Base-by-base conservation (phyloP, 1,140 invertebrate species). In the Leptinotarsa defecta region DNA sequence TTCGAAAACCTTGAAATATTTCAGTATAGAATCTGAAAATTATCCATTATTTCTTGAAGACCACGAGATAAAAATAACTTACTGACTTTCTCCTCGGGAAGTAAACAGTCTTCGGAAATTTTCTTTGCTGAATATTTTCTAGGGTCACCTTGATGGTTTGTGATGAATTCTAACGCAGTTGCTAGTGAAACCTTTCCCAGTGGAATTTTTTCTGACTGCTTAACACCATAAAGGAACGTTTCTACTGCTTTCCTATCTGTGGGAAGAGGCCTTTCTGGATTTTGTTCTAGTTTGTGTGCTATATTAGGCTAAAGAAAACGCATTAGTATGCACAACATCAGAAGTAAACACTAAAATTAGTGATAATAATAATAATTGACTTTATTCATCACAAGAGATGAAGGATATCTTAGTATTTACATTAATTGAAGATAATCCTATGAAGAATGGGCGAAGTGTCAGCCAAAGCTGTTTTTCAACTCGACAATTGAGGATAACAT, bases 101-200 rank as follows among this genome's bases (percentile, higher is more conserved):
- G 75, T 82, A 91, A 91, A 83, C 93, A 92, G 74, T 93, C 86
- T 64, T 85, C 80, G 1, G 93, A 90, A 83, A 95, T 91, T 82
- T 86, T 87, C 24, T 87, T 83, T 24, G 86, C 80, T 15, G 86
- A 90, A 79, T 90, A 88, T 63, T 86, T 86, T 61, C 86, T 81
- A 0, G 91, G 89, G 80, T 94, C 88, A 0, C 82, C 74, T 77
- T 90, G 88, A 84, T 94, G 87, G 43, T 91, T 85, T 1, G 85
- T 84, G 34, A 95, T 88, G 76, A 94, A 91, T 71, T 89, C 84
- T 20, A 90, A 68, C 24, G 86, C 88, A 71, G 88, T 86, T 15
- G 87, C 82, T 43, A 91, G 79, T 8, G 90, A 89, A 17, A 86
- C 88, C 73, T 81, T 85, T n/a, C 90, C 90, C 3, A 83, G 82